Evolutionary conservation across 2,797 vertebrate genomes (phyloP).

Genomic region (Amniataba percoides): DNA sequence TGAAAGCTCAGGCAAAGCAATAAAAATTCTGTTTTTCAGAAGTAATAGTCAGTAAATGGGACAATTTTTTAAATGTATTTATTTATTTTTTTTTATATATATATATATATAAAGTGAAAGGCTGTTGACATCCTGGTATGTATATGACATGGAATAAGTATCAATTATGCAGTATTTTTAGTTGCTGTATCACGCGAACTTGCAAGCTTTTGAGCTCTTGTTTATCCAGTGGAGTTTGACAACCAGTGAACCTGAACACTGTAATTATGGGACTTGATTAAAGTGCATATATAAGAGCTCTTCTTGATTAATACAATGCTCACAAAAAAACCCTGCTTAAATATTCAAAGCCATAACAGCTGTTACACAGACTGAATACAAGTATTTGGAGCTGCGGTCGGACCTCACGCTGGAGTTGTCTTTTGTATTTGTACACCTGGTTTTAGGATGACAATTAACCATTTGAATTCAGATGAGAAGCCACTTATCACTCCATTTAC

Average conservation of each 20-base stretch:
- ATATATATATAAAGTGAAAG: not conserved
- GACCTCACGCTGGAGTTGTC: not conserved
- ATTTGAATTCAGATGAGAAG: slow-evolving; percentile 15
- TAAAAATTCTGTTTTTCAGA: slow-evolving; percentile 37
- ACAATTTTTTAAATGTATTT: too few relatives aligned
- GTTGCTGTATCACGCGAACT: not conserved
- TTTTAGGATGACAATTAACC: slow-evolving; percentile 1
- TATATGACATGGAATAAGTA: not conserved
- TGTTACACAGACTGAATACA: slow-evolving; percentile 1
- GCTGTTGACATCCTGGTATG: not conserved
- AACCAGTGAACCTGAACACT: slow-evolving; percentile 9
- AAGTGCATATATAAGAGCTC: not conserved
- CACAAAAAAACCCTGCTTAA: not conserved
- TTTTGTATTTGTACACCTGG: slow-evolving; percentile 9
- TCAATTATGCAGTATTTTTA: not conserved
- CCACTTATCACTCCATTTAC: slow-evolving; percentile 12
- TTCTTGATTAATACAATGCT: slow-evolving; percentile 1
- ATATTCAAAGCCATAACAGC: slow-evolving; percentile 18
- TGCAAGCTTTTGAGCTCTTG: not conserved
- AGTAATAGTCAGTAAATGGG: slow-evolving; percentile 27
- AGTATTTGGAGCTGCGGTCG: not conserved
- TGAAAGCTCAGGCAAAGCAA: slow-evolving; percentile 27
- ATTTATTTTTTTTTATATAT: too few relatives aligned
- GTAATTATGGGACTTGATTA: not conserved
- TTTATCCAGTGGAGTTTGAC: not conserved